Evolutionary conservation across 1,140 invertebrate species (phyloP).

Genomic region (Chrysoperla carnea): DNA sequence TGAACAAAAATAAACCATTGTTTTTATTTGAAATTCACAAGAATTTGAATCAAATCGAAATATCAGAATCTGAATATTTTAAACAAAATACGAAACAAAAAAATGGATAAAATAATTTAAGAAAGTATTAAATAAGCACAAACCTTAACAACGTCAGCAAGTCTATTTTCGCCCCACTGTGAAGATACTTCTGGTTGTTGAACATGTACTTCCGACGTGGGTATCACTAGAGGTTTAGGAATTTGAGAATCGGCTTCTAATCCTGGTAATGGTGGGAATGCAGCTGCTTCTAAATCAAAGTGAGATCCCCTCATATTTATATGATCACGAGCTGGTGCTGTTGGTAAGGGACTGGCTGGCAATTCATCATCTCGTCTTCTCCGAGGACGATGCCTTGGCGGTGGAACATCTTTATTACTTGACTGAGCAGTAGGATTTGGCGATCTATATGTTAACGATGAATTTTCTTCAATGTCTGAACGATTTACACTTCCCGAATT

Average conservation of each 20-base stretch:
- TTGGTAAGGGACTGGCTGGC: slow-evolving; percentile 1
- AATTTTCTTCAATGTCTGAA: slow-evolving; percentile 1
- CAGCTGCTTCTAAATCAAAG: slow-evolving; percentile 64
- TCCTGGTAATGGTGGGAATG: slow-evolving; percentile 65
- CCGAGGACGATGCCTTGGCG: slow-evolving; percentile 18
- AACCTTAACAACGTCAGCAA: slow-evolving; percentile 65
- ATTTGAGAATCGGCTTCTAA: slow-evolving; percentile 6
- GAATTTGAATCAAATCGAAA: too few species aligned
- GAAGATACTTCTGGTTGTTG: neutral
- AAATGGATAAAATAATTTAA: too few species aligned
- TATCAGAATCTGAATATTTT: too few species aligned
- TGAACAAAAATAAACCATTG: too few species aligned
- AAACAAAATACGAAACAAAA: too few species aligned
- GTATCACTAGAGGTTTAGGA: slow-evolving; percentile 9
- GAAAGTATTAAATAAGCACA: slow-evolving; percentile 2
- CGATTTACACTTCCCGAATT: neutral
- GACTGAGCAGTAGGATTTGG: neutral
- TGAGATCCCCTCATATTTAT: slow-evolving; percentile 26
- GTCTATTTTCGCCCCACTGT: slow-evolving; percentile 31
- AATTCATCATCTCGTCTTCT: slow-evolving; percentile 26
- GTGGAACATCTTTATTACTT: slow-evolving; percentile 10
- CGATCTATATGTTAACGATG: neutral
- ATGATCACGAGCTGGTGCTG: slow-evolving; percentile 3
- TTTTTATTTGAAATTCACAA: too few species aligned
- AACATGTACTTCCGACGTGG: neutral